Evolutionary conservation across 1,140 invertebrate genomes (phyloP), one percentile per base, ranked within the genome.

Genomic region (Lasioglossum baleicum): DNA sequence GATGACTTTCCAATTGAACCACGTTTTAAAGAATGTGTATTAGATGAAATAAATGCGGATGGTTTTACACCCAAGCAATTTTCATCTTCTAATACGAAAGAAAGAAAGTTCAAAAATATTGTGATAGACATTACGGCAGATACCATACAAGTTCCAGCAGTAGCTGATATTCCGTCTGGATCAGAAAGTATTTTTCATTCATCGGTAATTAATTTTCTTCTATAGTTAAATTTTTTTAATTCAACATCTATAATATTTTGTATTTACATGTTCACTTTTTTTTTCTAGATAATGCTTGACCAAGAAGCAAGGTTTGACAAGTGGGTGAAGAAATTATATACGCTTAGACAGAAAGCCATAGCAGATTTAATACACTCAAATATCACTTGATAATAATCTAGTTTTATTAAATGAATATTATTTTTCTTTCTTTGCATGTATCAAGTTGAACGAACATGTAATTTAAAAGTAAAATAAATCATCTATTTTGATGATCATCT

Each of bases 291-390:
- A 82, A 87, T 90, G 63, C 79, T 90, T 15, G 93, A 93, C 76
- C 92, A 92, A 83, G 90, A 93, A 53, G 64, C 81, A 58, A 92
- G 90, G 63, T 91, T 93, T 75, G 93, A 93, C 40, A 93, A 90
- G 82, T 94, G 93, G 93, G 92, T 93, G 4, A 94, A 93, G 71
- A 94, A 94, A 70, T 80, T 94, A 4, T 94, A 92, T 56, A 90
- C 88, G 35, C 74, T 93, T 20, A 85, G 93, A 67, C 93, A 94
- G 74, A 93, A 93, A 84, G 93, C 92, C 56, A 83, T 93, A 64
- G 77, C 75, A 11, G 92, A 92, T 67, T 80, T 87, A 60, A 64
- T 73, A 15, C 87, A 89, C 60, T 71, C 77, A 31, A 89, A 75
- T 81, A 53, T 83, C 58, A 82, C 64, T 76, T 90, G 65, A 90